Evolutionary conservation across 2,888 invertebrate species (phyloP).

Genomic region (Lordiphosa andalusiaca): DNA sequence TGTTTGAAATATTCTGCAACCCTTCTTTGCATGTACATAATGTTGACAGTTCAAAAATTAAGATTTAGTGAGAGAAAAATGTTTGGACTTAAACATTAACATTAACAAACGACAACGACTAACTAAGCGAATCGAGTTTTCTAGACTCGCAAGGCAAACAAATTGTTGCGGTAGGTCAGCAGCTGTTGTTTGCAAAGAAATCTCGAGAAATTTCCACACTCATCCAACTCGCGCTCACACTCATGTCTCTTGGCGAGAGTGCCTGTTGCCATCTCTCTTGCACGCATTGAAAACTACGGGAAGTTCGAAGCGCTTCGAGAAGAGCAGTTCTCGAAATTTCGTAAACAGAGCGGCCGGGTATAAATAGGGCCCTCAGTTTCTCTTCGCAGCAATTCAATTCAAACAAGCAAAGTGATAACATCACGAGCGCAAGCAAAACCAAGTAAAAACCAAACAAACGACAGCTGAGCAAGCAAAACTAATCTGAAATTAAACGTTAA

Average conservation of each 20-base stretch:
- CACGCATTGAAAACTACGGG: constrained; percentile 16
- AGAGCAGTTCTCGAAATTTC: constrained; percentile 49
- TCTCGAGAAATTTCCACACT: no score
- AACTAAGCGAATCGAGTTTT: no score
- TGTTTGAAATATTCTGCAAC: no score
- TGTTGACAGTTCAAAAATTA: no score
- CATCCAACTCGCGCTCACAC: no score
- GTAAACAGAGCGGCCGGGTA: constrained; percentile 38
- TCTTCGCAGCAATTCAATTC: constrained; percentile 46
- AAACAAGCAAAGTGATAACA: constrained; percentile 53
- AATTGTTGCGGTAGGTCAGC: no score
- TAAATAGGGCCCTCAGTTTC: constrained; percentile 48
- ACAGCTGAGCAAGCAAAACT: constrained; percentile 48
- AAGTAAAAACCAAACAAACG: constrained; percentile 27
- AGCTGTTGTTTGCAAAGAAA: no score
- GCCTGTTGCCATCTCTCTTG: constrained; percentile 4
- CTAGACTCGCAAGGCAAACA: no score
- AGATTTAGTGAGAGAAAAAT: no score
- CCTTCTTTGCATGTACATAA: no score
- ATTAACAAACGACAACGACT: no score
- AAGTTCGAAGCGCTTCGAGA: constrained; percentile 33
- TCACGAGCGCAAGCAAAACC: constrained; percentile 21
- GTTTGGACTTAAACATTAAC: no score
- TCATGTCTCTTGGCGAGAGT: neutral
- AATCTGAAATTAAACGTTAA: constrained; percentile 3